These are phyloP conservation scores for Hirtodrosophila duncani DNA, from an alignment of 2,888 invertebrate species.

Conservation along the genomic window DNA sequence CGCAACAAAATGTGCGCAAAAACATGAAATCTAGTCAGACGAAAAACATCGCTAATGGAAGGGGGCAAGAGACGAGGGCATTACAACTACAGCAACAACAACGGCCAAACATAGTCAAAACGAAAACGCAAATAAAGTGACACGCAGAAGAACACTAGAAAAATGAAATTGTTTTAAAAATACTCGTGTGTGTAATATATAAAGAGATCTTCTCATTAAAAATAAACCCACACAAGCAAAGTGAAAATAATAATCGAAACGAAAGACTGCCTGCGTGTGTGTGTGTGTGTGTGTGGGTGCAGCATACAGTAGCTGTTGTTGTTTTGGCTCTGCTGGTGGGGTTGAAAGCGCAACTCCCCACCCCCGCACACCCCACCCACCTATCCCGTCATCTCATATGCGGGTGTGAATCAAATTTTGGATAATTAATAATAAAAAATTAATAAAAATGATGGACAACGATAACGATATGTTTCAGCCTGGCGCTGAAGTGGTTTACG, in stretches of 20 bases:
- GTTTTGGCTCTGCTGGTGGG: conserved; percentile 45
- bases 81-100: conserved; percentile 19
- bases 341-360: conserved; percentile 51
- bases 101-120: conserved; percentile 49
- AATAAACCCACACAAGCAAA: conserved; percentile 22
- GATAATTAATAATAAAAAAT: conserved; percentile 10
- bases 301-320: conserved; percentile 35
- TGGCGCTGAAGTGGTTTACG: conserved; percentile 91
- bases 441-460: conserved; percentile 73
- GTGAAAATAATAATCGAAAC: conserved; percentile 23
- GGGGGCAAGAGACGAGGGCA: conserved; percentile 16
- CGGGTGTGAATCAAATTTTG: conserved; percentile 24
- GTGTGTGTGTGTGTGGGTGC: conserved; percentile 39
- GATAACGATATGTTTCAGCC: conserved; percentile 79
- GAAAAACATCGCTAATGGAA: conserved; percentile 49
- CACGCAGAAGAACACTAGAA: conserved; percentile 54
- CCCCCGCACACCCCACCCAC: conserved; percentile 15
- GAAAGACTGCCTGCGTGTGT: conserved; percentile 12
- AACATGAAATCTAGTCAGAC: conserved; percentile 64
- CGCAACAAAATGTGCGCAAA: conserved; percentile 37
- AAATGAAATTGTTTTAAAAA: conserved; percentile 49
- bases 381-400: conserved; percentile 23
- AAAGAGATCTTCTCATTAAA: conserved; percentile 9
- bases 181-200: conserved; percentile 40
- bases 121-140: conserved; percentile 68